Conservation (phyloP, 1,140 invertebrate genomes). For the Lordiphosa collinella region DNA sequence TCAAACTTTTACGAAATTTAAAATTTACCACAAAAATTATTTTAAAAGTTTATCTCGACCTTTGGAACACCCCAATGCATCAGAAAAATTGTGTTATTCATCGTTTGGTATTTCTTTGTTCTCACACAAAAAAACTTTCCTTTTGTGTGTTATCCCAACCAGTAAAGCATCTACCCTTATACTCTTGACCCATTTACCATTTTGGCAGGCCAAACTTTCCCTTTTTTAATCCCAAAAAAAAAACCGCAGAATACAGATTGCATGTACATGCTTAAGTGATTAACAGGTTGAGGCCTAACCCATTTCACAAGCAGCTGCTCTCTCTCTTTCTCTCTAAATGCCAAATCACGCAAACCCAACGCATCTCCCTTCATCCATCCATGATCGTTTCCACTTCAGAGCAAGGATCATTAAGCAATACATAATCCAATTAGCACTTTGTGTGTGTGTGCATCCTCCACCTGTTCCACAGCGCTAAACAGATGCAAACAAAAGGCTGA, state of each 20-base stretch:
- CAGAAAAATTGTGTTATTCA: slow-evolving; percentile 11
- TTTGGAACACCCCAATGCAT: too few relatives aligned
- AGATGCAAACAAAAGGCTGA: slow-evolving; percentile 39
- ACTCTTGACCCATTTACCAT: neutral
- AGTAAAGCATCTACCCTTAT: neutral
- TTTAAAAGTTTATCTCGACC: too few relatives aligned
- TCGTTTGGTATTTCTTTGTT: slow-evolving; percentile 4
- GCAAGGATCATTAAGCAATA: slow-evolving; percentile 67
- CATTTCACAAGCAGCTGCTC: slow-evolving; percentile 28
- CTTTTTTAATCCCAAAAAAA: slow-evolving; percentile 39
- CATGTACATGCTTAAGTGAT: slow-evolving; percentile 47
- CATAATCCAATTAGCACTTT: slow-evolving; percentile 69
- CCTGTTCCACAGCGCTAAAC: slow-evolving; percentile 51
- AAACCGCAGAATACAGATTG: slow-evolving; percentile 42
- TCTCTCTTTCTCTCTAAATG: slow-evolving; percentile 2
- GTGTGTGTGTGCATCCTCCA: slow-evolving; percentile 36
- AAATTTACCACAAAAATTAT: too few relatives aligned
- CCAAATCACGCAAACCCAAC: slow-evolving; percentile 25
- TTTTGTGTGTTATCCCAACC: neutral
- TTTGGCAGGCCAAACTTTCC: slow-evolving; percentile 38
- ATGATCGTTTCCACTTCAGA: slow-evolving; percentile 9
- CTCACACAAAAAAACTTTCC: slow-evolving; percentile 2
- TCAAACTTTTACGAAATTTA: too few relatives aligned
- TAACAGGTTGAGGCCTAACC: slow-evolving; percentile 41
- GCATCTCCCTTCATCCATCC: slow-evolving; percentile 8